phyloP scores from a whole-genome alignment of 2,888 invertebrate genomes.

The Leptinotarsa juncta region DNA sequence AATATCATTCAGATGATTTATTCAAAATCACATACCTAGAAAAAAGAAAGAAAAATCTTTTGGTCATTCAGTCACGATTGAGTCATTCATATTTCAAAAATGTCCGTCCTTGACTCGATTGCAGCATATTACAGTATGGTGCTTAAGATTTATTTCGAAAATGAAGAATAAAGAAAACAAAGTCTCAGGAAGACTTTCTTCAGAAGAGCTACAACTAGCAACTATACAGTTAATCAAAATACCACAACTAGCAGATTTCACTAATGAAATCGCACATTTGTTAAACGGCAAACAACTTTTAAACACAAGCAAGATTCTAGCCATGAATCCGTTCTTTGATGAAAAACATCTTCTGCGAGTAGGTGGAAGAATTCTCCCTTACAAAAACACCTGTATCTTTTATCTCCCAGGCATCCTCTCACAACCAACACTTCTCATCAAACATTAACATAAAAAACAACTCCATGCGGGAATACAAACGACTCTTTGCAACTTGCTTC shows the following conservation, averaged over 20 bases:
- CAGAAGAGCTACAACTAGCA: too few species aligned
- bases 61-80: neutral
- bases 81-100: neutral
- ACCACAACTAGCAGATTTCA: too few species aligned
- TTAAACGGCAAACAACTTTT: too few species aligned
- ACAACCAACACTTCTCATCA: neutral
- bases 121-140: neutral
- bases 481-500: neutral
- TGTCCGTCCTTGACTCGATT: neutral
- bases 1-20: neutral
- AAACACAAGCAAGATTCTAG: too few species aligned
- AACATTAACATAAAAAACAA: neutral
- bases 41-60: neutral
- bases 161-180: neutral
- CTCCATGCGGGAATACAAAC: neutral
- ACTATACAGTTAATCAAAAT: too few species aligned
- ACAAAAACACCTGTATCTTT: too few species aligned
- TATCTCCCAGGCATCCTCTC: too few species aligned
- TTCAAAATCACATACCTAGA: neutral
- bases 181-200: neutral
- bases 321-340: too few species aligned
- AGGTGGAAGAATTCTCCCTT: too few species aligned
- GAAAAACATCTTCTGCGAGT: too few species aligned
- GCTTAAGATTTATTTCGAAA: slow-evolving; percentile 14
- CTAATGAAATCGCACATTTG: too few species aligned